A percentile compares a stretch with the other conserved stretches of the same genome.
Evolutionary conservation across 2,113 vertebrate genomes (phyloP).

Genomic region (Phaethon lepturus): DNA sequence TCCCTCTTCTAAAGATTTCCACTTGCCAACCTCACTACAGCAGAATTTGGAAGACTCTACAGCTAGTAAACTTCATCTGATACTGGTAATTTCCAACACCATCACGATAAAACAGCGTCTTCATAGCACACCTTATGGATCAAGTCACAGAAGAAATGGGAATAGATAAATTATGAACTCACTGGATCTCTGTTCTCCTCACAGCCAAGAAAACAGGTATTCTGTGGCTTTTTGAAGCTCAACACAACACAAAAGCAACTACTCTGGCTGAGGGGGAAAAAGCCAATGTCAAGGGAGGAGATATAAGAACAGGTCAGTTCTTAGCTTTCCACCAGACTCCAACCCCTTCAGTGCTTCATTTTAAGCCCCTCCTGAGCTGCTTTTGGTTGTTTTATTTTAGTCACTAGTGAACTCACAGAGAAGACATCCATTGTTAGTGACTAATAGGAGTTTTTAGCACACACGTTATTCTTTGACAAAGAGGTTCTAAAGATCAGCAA

Average conservation of each 20-base stretch:
- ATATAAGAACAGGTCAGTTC: background rate
- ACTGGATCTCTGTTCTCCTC: background rate
- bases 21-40: background rate
- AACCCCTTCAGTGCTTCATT: background rate
- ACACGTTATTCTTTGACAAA: background rate
- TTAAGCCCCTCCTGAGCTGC: background rate
- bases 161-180: background rate
- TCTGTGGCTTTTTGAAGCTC: background rate
- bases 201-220: background rate
- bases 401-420: background rate
- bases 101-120: background rate
- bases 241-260: background rate
- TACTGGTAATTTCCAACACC: background rate
- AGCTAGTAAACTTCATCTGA: background rate
- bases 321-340: background rate
- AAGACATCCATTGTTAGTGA: background rate
- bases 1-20: background rate
- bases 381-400: background rate
- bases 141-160: background rate
- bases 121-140: background rate
- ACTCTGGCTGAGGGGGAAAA: fast-evolving
- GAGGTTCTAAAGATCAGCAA: background rate
- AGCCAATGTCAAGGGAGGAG: background rate
- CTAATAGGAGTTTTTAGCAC: background rate
- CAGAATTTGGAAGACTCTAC: background rate